phyloP scores from a whole-genome alignment of 2,797 vertebrate genomes.

The Oryzias dopingdopingensis region DNA sequence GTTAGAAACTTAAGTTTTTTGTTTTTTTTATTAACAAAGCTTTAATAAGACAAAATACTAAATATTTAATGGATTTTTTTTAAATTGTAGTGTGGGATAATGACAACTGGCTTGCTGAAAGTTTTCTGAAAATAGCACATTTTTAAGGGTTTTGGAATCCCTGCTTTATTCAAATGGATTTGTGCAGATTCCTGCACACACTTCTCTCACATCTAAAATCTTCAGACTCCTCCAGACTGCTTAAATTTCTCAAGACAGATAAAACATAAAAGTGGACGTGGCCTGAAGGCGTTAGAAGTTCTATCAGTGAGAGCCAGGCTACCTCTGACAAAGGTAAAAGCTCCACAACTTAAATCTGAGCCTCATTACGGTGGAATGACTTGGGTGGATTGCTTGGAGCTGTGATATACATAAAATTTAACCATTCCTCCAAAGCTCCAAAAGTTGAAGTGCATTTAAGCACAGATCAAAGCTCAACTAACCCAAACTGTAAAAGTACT shows the following conservation, averaged over 20 bases:
- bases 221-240: slow-evolving; percentile 24
- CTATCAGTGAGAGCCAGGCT: slow-evolving; percentile 55
- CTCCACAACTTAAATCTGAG: slow-evolving; percentile 19
- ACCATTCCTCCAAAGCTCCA: slow-evolving; percentile 30
- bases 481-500: slow-evolving; percentile 31
- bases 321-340: slow-evolving; percentile 8
- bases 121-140: too few species aligned
- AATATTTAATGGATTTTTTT: too few species aligned
- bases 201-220: slow-evolving; percentile 12
- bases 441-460: slow-evolving; percentile 24
- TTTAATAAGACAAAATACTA: too few species aligned
- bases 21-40: too few species aligned
- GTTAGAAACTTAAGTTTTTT: too few species aligned
- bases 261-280: slow-evolving; percentile 51
- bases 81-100: too few species aligned
- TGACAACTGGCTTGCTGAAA: too few species aligned
- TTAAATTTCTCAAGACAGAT: slow-evolving; percentile 37
- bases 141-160: background rate
- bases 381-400: slow-evolving; percentile 33
- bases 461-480: slow-evolving; percentile 24
- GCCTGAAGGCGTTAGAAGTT: slow-evolving; percentile 22
- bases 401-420: slow-evolving; percentile 15
- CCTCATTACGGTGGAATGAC: slow-evolving; percentile 39
- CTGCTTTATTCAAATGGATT: background rate
- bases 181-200: background rate